phyloP scores from a whole-genome alignment of 2,888 invertebrate genomes.

The Drosophila greeni region DNA sequence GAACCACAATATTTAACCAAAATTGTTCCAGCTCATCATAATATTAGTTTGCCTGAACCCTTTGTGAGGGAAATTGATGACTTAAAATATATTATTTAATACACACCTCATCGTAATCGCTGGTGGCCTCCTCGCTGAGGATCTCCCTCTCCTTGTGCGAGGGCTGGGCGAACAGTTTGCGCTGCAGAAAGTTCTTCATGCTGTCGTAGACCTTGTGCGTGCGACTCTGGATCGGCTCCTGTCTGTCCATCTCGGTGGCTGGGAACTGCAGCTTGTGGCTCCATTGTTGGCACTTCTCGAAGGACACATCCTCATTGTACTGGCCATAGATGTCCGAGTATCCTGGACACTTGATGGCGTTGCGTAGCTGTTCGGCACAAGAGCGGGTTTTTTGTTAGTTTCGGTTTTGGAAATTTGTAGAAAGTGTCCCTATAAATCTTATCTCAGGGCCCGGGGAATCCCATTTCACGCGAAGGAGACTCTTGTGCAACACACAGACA shows the following conservation, averaged over 20 bases:
- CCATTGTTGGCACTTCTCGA: slow-evolving; percentile 72
- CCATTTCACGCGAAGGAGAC: slow-evolving; percentile 52
- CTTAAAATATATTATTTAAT: not conserved
- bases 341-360: slow-evolving; percentile 66
- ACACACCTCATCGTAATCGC: slow-evolving; percentile 73
- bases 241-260: slow-evolving; percentile 29
- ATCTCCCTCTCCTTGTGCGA: slow-evolving; percentile 37
- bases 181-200: slow-evolving; percentile 76
- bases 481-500: slow-evolving; percentile 43
- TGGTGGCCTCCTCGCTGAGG: slow-evolving; percentile 59
- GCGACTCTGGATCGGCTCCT: slow-evolving; percentile 51
- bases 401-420: slow-evolving; percentile 47
- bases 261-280: slow-evolving; percentile 61
- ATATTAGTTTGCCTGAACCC: slow-evolving; percentile 1
- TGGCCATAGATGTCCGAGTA: slow-evolving; percentile 59
- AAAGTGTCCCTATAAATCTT: slow-evolving; percentile 42
- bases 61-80: not conserved
- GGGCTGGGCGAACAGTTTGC: slow-evolving; percentile 73
- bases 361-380: slow-evolving; percentile 55
- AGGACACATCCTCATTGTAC: slow-evolving; percentile 66
- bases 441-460: slow-evolving; percentile 23
- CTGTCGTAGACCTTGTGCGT: slow-evolving; percentile 76
- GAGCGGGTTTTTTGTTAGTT: slow-evolving; percentile 47
- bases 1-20: slow-evolving; percentile 18
- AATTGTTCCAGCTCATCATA: slow-evolving; percentile 3